Conservation (phyloP, 2,888 invertebrate species). For the Oconnorella tubifera region DNA sequence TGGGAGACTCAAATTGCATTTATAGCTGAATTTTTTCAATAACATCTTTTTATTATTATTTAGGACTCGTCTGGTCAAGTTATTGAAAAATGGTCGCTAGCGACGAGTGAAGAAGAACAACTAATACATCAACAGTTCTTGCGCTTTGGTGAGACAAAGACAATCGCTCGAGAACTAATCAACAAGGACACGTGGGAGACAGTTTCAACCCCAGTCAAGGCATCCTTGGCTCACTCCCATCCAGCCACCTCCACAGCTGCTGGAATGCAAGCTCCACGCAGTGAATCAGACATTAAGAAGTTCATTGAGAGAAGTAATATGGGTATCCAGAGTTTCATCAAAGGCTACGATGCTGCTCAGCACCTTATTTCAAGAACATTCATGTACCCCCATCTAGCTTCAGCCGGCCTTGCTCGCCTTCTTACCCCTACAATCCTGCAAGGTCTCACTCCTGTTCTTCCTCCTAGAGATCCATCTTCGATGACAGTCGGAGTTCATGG, state of each 20-base stretch:
- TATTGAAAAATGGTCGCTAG: slow-evolving; percentile 83
- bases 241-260: background rate
- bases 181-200: slow-evolving; percentile 43
- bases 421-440: slow-evolving; percentile 18
- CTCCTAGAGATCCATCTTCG: background rate
- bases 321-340: slow-evolving; percentile 47
- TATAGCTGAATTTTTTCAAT: no score
- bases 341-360: slow-evolving; percentile 46
- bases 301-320: slow-evolving; percentile 57
- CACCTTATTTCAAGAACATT: slow-evolving; percentile 39
- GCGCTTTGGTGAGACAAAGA: slow-evolving; percentile 81
- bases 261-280: slow-evolving; percentile 14
- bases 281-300: slow-evolving; percentile 26
- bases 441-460: slow-evolving; percentile 9
- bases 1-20: no score
- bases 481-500: background rate
- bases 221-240: background rate
- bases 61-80: slow-evolving; percentile 67
- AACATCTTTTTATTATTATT: no score
- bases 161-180: slow-evolving; percentile 68
- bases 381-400: slow-evolving; percentile 38
- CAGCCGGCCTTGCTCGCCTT: slow-evolving; percentile 26
- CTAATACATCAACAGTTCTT: slow-evolving; percentile 86
- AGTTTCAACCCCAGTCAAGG: background rate
- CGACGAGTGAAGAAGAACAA: slow-evolving; percentile 82